A percentile compares a stretch with the other conserved stretches of the same genome.
phyloP scores from a whole-genome alignment of 1,140 invertebrate species.

The Bactericera cockerelli region DNA sequence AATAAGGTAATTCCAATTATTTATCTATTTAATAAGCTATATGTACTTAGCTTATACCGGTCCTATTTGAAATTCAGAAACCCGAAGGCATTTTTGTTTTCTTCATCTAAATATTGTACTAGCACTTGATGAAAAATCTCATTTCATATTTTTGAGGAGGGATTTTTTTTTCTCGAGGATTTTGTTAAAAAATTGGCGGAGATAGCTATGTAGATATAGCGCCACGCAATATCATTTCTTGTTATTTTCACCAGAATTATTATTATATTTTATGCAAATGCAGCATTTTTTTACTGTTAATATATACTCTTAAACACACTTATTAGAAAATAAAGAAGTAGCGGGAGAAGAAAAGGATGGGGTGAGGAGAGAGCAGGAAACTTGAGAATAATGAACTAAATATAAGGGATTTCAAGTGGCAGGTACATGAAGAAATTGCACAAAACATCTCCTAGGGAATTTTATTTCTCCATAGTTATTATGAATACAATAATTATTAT shows the following conservation, averaged over 20 bases:
- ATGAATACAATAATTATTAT: no score
- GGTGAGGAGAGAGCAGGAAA: background rate
- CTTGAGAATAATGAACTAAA: slow-evolving; percentile 8
- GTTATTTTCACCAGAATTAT: background rate
- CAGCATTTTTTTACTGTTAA: slow-evolving; percentile 1
- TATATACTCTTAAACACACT: slow-evolving; percentile 8
- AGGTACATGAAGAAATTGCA: no score
- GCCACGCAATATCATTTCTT: no score
- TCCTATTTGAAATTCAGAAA: no score
- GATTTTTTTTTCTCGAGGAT: background rate
- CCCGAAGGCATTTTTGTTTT: background rate
- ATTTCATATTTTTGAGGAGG: background rate
- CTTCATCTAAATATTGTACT: background rate
- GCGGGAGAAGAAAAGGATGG: background rate
- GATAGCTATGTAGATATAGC: background rate
- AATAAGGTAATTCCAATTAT: no score
- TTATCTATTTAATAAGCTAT: no score
- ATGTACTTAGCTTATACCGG: no score
- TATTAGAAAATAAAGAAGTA: background rate
- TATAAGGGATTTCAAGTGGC: background rate
- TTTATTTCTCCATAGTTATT: no score
- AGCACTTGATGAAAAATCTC: slow-evolving; percentile 1
- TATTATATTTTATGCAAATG: slow-evolving; percentile 1
- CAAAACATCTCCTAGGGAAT: no score
- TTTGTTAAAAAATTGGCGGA: background rate